Conservation (phyloP, 2,113 vertebrate species). For the Pseudois nayaur region DNA sequence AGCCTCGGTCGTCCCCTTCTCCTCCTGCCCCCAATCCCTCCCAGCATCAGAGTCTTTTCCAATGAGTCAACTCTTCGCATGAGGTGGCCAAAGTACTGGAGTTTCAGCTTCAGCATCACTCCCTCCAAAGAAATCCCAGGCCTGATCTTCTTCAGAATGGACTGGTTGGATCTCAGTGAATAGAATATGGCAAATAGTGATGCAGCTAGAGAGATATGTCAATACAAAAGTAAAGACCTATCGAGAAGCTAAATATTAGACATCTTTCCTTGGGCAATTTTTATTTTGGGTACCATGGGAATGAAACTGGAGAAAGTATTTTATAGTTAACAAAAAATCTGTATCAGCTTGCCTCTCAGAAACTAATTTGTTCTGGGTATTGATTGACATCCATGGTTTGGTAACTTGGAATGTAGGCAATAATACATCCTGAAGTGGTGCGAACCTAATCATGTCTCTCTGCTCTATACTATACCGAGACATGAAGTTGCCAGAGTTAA, state of each 20-base stretch:
- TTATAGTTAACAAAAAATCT: background rate
- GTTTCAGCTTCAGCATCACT: too few species aligned
- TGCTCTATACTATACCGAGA: background rate
- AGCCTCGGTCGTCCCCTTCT: too few species aligned
- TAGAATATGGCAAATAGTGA: background rate
- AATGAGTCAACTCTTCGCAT: too few species aligned
- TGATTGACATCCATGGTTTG: background rate
- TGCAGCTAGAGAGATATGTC: background rate
- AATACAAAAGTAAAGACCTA: background rate
- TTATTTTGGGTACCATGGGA: constrained; percentile 19
- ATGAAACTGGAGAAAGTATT: background rate
- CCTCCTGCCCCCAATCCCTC: too few species aligned
- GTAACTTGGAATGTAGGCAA: background rate
- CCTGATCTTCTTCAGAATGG: too few species aligned
- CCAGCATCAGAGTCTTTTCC: too few species aligned
- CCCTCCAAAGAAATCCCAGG: too few species aligned
- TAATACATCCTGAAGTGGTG: background rate
- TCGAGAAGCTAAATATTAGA: background rate
- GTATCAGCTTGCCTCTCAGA: background rate
- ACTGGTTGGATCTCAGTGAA: background rate
- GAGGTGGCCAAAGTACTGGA: too few species aligned
- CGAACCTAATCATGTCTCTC: background rate
- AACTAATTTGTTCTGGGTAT: background rate
- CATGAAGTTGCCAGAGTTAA: too few species aligned
- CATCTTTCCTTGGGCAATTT: background rate